phyloP scores from a whole-genome alignment of 2,888 invertebrate species.

The Rhingia campestris region DNA sequence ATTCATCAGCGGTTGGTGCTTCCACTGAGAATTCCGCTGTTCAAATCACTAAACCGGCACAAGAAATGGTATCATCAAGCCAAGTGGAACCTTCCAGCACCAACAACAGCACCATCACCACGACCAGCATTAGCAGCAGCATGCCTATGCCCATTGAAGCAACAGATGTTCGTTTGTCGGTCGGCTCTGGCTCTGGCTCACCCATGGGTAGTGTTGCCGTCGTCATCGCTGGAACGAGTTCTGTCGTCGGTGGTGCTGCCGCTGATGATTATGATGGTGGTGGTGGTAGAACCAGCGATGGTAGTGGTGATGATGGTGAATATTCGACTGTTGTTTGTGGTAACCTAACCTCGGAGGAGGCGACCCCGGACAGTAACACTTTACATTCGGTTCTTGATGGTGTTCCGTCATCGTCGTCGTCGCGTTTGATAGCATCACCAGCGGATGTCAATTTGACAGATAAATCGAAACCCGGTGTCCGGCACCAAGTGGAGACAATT shows the following conservation, averaged over 20 bases:
- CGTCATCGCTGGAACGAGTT: constrained; percentile 59
- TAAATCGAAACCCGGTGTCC: constrained; percentile 54
- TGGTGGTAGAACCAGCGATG: constrained; percentile 33
- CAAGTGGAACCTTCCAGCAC: constrained; percentile 62
- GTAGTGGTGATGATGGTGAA: constrained; percentile 51
- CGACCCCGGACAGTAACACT: constrained; percentile 60
- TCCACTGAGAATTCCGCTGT: constrained; percentile 1
- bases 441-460: constrained; percentile 60
- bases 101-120: background rate
- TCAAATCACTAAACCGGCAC: constrained; percentile 44
- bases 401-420: constrained; percentile 70
- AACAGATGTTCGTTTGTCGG: constrained; percentile 46
- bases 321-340: constrained; percentile 61
- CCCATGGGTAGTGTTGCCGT: constrained; percentile 24
- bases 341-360: constrained; percentile 60
- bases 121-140: constrained; percentile 4
- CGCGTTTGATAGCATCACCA: constrained; percentile 53
- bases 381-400: constrained; percentile 69
- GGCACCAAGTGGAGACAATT: constrained; percentile 60
- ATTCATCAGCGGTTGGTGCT: constrained; percentile 34
- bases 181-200: constrained; percentile 24
- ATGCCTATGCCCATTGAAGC: constrained; percentile 18
- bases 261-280: constrained; percentile 38
- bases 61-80: constrained; percentile 40
- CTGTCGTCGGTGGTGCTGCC: constrained; percentile 29